phyloP scores from a whole-genome alignment of 2,113 vertebrate species.

The Campylomormyrus tamandua region DNA sequence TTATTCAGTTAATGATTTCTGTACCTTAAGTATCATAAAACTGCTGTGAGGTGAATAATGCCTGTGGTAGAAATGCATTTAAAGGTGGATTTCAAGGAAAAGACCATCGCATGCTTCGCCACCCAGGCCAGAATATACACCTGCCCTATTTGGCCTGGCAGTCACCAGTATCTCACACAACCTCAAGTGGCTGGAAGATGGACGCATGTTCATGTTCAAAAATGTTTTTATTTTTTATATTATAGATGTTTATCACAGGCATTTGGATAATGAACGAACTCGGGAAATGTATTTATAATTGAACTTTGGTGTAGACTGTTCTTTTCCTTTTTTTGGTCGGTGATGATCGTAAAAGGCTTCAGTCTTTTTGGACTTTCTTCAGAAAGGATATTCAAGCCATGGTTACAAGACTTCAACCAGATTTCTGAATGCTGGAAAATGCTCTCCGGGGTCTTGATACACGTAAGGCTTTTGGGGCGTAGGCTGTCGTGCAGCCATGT shows the following conservation, averaged over 20 bases:
- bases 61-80: neutral
- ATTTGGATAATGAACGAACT: neutral
- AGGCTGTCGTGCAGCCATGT: neutral
- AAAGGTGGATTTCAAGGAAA: neutral
- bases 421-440: neutral
- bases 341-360: neutral
- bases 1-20: neutral
- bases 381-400: neutral
- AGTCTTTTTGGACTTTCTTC: neutral
- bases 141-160: neutral
- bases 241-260: neutral
- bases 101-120: neutral
- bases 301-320: neutral
- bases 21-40: neutral
- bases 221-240: neutral
- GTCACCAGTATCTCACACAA: neutral
- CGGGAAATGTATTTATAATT: neutral
- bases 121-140: neutral
- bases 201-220: neutral
- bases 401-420: neutral
- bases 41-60: neutral
- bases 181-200: neutral
- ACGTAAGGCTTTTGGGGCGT: neutral
- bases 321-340: neutral
- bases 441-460: neutral